Conservation (phyloP, 2,888 invertebrate species). For the Phymatocera aterrima region DNA sequence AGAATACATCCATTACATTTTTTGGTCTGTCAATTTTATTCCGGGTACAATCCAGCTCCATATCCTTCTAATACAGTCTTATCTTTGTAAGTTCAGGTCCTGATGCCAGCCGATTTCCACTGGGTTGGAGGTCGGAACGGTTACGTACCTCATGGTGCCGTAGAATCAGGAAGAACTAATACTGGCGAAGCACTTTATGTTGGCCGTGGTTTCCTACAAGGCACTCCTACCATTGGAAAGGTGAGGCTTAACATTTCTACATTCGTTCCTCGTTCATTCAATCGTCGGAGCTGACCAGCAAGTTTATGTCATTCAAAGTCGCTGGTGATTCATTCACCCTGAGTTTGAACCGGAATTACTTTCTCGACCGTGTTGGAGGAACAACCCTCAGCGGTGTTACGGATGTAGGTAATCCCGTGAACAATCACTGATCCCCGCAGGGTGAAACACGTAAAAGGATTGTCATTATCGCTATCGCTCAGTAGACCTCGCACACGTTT, state of each 20-base stretch:
- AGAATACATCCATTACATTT: too few relatives aligned
- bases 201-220: conserved; percentile 68
- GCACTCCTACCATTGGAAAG: conserved; percentile 67
- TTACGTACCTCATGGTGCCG: conserved; percentile 68
- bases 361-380: too few relatives aligned
- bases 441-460: too few relatives aligned
- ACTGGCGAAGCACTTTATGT: conserved; percentile 71
- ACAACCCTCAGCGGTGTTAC: too few relatives aligned
- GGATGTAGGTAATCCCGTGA: too few relatives aligned
- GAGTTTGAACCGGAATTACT: too few relatives aligned
- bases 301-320: not conserved
- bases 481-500: too few relatives aligned
- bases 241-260: conserved; percentile 54
- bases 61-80: not conserved
- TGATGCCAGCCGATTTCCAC: conserved; percentile 62
- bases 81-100: conserved; percentile 53
- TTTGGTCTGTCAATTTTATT: too few relatives aligned
- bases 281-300: too few relatives aligned
- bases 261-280: not conserved
- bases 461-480: too few relatives aligned
- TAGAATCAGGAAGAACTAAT: conserved; percentile 68
- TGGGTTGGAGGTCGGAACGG: conserved; percentile 63
- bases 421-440: too few relatives aligned
- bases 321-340: not conserved
- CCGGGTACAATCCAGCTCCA: not conserved